These are phyloP conservation scores for Bombyx mori DNA, from an alignment of 1,140 invertebrate genomes.

Conservation along the genomic window ASM3026992v2 NC_085116.1:12697501-12698000, in stretches of 20 bases:
- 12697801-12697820: slow-evolving; percentile 14
- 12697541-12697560: slow-evolving; percentile 64
- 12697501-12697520: slow-evolving; percentile 40
- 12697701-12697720: slow-evolving; percentile 36
- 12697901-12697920: too few relatives aligned
- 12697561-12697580: slow-evolving; percentile 36
- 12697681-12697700: slow-evolving; percentile 42
- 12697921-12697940: background rate
- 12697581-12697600: slow-evolving; percentile 9
- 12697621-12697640: slow-evolving; percentile 24
- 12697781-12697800: slow-evolving; percentile 16
- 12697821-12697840: slow-evolving; percentile 3
- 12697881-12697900: too few relatives aligned
- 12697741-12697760: slow-evolving; percentile 10
- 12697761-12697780: slow-evolving; percentile 23
- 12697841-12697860: too few relatives aligned
- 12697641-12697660: slow-evolving; percentile 31
- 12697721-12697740: slow-evolving; percentile 23
- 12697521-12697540: slow-evolving; percentile 53
- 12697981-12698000: too few relatives aligned
- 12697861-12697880: too few relatives aligned
- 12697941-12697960: background rate
- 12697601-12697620: slow-evolving; percentile 30
- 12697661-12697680: slow-evolving; percentile 37
- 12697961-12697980: too few relatives aligned